Percentiles rank a stretch among this genome's conserved stretches.
These are phyloP conservation scores for Pollenia amentaria DNA, from an alignment of 2,888 invertebrate genomes.

Conservation along the genomic window DNA sequence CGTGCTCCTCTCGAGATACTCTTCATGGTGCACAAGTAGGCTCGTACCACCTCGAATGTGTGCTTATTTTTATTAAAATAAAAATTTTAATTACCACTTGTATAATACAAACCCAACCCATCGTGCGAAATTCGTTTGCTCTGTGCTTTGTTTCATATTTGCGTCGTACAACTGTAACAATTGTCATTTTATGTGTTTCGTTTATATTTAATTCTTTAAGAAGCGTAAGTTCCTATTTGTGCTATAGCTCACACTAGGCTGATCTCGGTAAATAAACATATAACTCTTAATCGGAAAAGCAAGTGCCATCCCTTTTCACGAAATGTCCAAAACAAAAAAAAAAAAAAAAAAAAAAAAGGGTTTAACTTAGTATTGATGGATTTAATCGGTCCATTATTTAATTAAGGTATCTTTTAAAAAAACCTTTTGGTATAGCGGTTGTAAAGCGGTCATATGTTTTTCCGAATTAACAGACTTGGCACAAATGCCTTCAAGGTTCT, in stretches of 20 bases:
- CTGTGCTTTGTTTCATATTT: constrained; percentile 16
- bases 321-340: too few relatives aligned
- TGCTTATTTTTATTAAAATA: constrained; percentile 50
- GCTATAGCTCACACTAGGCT: not conserved
- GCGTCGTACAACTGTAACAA: constrained; percentile 30
- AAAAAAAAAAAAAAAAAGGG: too few relatives aligned
- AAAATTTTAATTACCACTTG: constrained; percentile 73
- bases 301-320: too few relatives aligned
- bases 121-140: constrained; percentile 28
- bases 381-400: too few relatives aligned
- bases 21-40: constrained; percentile 30
- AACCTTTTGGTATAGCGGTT: too few relatives aligned
- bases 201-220: constrained; percentile 38
- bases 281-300: too few relatives aligned
- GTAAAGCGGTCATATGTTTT: too few relatives aligned
- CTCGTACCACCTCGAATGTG: constrained; percentile 43
- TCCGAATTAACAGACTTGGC: too few relatives aligned
- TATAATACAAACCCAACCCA: constrained; percentile 48
- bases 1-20: constrained; percentile 39
- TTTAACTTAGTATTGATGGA: too few relatives aligned
- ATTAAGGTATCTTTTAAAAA: too few relatives aligned
- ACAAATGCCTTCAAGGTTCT: too few relatives aligned
- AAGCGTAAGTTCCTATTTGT: not conserved
- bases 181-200: not conserved
- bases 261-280: too few relatives aligned